A percentile compares a stretch with the other conserved stretches of the same genome.
These are phyloP conservation scores for Anarhynchus alexandrinus DNA, from an alignment of 2,113 vertebrate species.

Conservation along the genomic window DNA sequence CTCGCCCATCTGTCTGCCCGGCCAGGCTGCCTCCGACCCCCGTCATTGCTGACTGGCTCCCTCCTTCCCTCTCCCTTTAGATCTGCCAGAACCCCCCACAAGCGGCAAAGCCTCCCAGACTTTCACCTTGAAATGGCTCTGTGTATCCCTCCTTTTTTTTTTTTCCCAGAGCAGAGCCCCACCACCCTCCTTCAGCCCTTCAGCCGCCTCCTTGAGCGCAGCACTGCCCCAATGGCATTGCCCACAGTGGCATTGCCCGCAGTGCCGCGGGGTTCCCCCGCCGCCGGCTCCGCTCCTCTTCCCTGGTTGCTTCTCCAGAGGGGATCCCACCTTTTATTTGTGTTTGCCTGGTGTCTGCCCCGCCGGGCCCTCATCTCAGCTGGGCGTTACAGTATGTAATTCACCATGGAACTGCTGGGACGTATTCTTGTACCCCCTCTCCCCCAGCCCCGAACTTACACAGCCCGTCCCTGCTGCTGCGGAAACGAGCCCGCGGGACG, in stretches of 20 bases:
- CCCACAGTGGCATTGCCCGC: fast-evolving
- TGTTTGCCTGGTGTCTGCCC: not conserved
- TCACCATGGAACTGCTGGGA: not conserved
- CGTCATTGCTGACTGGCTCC: not conserved
- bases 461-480: not conserved
- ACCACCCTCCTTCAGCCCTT: not conserved
- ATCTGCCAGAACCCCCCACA: not conserved
- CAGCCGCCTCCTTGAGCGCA: not conserved
- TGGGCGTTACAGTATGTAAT: not conserved
- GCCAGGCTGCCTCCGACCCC: not conserved
- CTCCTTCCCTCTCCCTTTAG: not conserved
- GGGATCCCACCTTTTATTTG: not conserved
- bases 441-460: not conserved
- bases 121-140: constrained; percentile 31
- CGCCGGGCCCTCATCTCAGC: not conserved
- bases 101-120: not conserved
- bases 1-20: constrained; percentile 53
- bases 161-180: not conserved
- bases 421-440: not conserved
- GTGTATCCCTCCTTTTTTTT: not conserved
- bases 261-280: fast-evolving
- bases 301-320: not conserved
- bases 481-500: fast-evolving
- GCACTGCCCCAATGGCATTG: fast-evolving
- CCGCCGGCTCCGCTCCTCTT: fast-evolving